phyloP scores from a whole-genome alignment of 2,113 vertebrate genomes.

The Nettapus auritus region DNA sequence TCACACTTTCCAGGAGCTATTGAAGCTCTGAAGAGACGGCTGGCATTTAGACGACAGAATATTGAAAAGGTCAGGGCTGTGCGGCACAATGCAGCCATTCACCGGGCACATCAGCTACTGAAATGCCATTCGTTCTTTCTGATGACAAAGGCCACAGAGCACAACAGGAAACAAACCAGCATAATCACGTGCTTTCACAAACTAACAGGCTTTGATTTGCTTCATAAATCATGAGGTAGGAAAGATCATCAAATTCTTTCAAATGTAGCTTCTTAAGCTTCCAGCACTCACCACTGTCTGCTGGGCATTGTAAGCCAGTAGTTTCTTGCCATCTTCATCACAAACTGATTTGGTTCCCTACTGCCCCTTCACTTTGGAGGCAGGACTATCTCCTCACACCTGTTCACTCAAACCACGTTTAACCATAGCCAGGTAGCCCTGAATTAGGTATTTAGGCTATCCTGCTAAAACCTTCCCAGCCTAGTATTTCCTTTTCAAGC shows the following conservation, averaged over 20 bases:
- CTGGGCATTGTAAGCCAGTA: not conserved
- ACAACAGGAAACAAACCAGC: slow-evolving; percentile 2
- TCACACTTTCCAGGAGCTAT: slow-evolving; percentile 12
- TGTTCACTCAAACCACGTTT: not conserved
- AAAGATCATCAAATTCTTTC: not conserved
- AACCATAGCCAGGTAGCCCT: not conserved
- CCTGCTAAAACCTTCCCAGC: not conserved
- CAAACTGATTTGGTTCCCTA: not conserved
- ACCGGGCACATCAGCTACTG: not conserved
- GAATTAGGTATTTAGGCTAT: not conserved
- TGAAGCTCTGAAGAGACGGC: slow-evolving; percentile 13
- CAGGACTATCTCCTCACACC: not conserved
- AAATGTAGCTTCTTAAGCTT: not conserved
- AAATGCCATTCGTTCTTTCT: slow-evolving; percentile 39
- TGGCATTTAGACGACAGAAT: slow-evolving; percentile 16
- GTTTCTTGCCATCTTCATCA: not conserved
- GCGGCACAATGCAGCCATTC: slow-evolving; percentile 3
- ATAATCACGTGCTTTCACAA: slow-evolving; percentile 17
- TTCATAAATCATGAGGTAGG: slow-evolving; percentile 4
- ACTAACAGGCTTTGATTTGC: slow-evolving; percentile 19
- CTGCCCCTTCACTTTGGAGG: not conserved
- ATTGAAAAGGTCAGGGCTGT: slow-evolving; percentile 42
- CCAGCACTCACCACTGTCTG: not conserved
- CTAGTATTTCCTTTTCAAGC: not conserved
- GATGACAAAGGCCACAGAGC: not conserved